Evolutionary conservation across 2,888 invertebrate species (phyloP).

Genomic region (Thymelicus sylvestris): DNA sequence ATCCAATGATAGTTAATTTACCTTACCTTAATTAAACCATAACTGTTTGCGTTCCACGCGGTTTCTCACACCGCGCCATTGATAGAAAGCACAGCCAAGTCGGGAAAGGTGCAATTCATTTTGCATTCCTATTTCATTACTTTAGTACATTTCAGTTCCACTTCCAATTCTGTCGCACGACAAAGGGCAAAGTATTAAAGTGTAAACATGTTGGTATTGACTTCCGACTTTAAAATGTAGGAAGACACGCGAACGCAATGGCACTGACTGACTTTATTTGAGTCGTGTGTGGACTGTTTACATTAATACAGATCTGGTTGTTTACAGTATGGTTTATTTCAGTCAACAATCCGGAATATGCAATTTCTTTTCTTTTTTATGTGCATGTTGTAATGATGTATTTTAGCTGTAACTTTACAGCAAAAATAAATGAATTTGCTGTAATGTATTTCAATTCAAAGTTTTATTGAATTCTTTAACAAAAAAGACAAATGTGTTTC

Average conservation of each 20-base stretch:
- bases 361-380: constrained; percentile 34
- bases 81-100: no score
- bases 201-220: constrained; percentile 57
- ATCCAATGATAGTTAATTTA: no score
- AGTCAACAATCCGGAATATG: constrained; percentile 37
- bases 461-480: no score
- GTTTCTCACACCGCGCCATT: no score
- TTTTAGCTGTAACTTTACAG: no score
- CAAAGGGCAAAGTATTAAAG: constrained; percentile 44
- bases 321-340: constrained; percentile 43
- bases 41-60: no score
- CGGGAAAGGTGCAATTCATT: background rate
- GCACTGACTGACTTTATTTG: constrained; percentile 46
- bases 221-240: constrained; percentile 64
- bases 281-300: constrained; percentile 60
- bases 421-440: no score
- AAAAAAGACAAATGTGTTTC: no score
- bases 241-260: constrained; percentile 60
- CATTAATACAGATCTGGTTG: constrained; percentile 61
- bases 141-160: background rate
- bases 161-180: constrained; percentile 18
- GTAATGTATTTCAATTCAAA: no score
- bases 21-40: no score
- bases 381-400: no score
- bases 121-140: background rate